Evolutionary conservation across 2,888 invertebrate species (phyloP), one percentile per base, ranked within the genome.

Genomic region (Schizotus pectinicornis): DNA sequence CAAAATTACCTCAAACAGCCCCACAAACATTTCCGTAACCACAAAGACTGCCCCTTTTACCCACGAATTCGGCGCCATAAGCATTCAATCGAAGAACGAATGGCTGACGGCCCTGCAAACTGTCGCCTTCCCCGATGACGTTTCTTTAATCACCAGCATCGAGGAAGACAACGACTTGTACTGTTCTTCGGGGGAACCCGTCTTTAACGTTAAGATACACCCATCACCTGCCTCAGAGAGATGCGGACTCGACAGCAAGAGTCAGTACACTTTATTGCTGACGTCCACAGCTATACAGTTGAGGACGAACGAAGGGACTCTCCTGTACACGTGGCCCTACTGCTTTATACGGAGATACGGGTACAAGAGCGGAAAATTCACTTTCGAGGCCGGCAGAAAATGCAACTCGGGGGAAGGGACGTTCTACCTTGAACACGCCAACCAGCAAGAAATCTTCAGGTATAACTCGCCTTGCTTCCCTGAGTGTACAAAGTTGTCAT

Each of bases 91-190:
- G 67, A 47, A 50, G 68, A 82, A 85, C 49, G 88, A 89, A 71
- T 94, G 94, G 94, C 85, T 92, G 9, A 84, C 82, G 60, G 90
- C 90, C 3, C 82, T 94, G 54, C 93, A 93, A 74, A 86, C 88
- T 7, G 91, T 94, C 30, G 92, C 92, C 0, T 94, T 94, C 73
- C 88, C 88, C 71, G 89, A 88, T 59, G 83, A 82, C 69, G 82
- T 84, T 52, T 83, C 86, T 0, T 67, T 71, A 58, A 66, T 74
- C n/a, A 73, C 75, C 39, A 84, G 84, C 9, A 88, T 92, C 73
- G 92, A 93, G 80, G 92, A 92, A 81, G 92, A 93, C 71, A 93
- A 93, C 78, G 93, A 93, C 77, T 81, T 94, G n/a, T 94, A 93
- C 75, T 92, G 91, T 74, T 90, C 92, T 36, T 90, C 91, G 56